Evolutionary conservation across 1,140 invertebrate species (phyloP).

Genomic region (Ceratina australensis): DNA sequence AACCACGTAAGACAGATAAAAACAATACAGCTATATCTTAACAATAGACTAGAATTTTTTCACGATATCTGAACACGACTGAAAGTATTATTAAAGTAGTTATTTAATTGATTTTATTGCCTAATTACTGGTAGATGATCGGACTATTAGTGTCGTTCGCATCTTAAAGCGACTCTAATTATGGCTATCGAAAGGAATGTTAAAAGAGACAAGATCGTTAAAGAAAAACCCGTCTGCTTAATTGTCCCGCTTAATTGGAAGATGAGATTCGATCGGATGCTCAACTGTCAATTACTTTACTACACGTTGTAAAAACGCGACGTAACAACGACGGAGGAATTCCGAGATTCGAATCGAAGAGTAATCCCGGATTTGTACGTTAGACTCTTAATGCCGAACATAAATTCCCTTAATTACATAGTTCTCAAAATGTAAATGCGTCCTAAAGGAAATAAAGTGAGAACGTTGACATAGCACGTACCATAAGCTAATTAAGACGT

Average conservation of each 20-base stretch:
- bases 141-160: not conserved
- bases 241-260: slow-evolving; percentile 3
- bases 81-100: no score
- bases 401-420: not conserved
- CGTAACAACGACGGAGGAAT: not conserved
- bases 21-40: no score
- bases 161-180: not conserved
- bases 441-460: not conserved
- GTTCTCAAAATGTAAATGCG: not conserved
- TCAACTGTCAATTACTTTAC: not conserved
- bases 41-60: no score
- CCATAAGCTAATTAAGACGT: slow-evolving; percentile 6
- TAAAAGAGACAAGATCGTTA: not conserved
- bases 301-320: not conserved
- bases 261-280: slow-evolving; percentile 2
- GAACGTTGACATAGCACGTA: not conserved
- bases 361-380: not conserved
- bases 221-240: not conserved
- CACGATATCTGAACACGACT: no score
- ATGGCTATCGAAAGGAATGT: not conserved
- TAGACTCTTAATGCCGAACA: not conserved
- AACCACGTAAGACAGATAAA: no score
- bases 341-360: not conserved
- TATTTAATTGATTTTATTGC: not conserved
- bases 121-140: no score